Base-by-base conservation (phyloP, 2,888 invertebrate genomes). In the Hybos culiciformis region DNA sequence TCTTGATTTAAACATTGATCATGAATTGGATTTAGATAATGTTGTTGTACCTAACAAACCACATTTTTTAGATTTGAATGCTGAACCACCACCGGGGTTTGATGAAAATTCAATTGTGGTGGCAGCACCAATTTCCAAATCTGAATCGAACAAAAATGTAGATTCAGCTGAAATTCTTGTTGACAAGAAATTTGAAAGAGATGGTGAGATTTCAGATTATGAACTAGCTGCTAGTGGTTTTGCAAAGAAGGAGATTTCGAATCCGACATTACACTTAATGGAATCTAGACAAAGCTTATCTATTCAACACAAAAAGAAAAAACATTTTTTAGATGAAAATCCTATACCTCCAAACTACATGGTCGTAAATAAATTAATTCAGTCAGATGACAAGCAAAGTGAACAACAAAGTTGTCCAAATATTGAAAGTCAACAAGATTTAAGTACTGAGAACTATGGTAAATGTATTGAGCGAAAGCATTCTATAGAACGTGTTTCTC, bases 41-140 rank as follows among this genome's bases (percentile, higher is more conserved):
- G 43, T 46, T 21, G 62, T 61, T 5, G 51, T 59, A 8, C 61
- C 69, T 38, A 70, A 70, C 51, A 71, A 73, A 52, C 71, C 74
- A 19, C 77, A 76, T 60, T 77, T 77, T 54, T 66, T 77, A 39
- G 76, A 77, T 54, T 76, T 76, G 53, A 77, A 76, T 59, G 74
- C 73, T 45, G 71, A 71, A 41, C 68, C 70, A 39, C 73, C 74
- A 43, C 70, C 74, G 43, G 72, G 70, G 18, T 62, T 63, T 46
- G 58, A 62, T 19, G 61, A 63, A 24, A 29, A 29, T 29, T n/a
- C 12, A n/a, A 29, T 29, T 29, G 36, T 21, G n/a, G 21, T 20
- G 14, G 6, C n/a, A 14, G 14, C 3, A 21, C 8, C 19, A 14
- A 29, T 29, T 18, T 20, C 36, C 19, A 36, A 36, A 36, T 36